These are phyloP conservation scores for Hylaeus volcanicus DNA, from an alignment of 1,140 invertebrate genomes.

Conservation along the genomic window DNA sequence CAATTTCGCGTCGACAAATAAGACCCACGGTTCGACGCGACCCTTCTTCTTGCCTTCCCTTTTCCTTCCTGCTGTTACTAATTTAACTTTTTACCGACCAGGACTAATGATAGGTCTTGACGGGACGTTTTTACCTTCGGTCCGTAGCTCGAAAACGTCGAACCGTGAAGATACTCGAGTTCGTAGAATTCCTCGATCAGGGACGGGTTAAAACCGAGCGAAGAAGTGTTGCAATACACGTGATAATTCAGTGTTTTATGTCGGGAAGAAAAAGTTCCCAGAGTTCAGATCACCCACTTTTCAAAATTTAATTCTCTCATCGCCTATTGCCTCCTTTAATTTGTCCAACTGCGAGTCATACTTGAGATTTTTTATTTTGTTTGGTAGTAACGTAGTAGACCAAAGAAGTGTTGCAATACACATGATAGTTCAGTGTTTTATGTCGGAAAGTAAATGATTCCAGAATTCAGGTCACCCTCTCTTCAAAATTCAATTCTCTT, in stretches of 20 bases:
- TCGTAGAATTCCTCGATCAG: background rate
- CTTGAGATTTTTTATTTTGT: too few species aligned
- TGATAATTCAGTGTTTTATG: too few species aligned
- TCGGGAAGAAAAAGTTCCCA: too few species aligned
- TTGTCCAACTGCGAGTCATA: too few species aligned
- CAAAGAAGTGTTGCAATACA: background rate
- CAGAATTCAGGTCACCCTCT: too few species aligned
- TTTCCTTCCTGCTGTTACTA: background rate
- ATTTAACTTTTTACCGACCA: background rate
- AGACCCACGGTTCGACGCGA: background rate
- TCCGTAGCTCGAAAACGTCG: conserved; percentile 5
- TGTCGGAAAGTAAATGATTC: too few species aligned
- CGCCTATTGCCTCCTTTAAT: too few species aligned
- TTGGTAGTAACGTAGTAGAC: too few species aligned
- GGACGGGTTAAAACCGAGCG: background rate
- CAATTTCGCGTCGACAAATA: conserved; percentile 15
- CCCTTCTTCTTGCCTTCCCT: background rate
- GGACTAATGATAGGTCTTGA: conserved; percentile 23
- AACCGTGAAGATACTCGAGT: conserved; percentile 9
- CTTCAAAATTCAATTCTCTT: too few species aligned
- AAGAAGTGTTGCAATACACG: background rate
- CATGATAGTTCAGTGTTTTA: too few species aligned
- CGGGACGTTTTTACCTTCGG: conserved; percentile 9
- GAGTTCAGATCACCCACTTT: too few species aligned
- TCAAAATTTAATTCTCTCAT: too few species aligned